Evolutionary conservation across 2,888 invertebrate species (phyloP).

Genomic region (Plagodis dolabraria): DNA sequence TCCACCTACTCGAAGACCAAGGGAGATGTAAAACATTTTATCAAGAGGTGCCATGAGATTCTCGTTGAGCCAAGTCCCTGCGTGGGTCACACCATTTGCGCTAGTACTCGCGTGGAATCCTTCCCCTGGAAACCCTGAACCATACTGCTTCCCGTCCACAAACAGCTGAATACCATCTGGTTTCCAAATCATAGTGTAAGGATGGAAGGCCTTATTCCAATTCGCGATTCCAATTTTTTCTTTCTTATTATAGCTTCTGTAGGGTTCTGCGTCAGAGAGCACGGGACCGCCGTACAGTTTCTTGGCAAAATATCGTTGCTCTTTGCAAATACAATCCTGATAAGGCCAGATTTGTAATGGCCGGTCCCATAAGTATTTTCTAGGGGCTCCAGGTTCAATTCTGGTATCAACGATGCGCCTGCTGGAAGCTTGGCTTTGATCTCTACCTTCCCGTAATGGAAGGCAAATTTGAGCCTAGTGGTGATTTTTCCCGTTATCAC

Average conservation of each 20-base stretch:
- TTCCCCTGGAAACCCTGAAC: conserved; percentile 69
- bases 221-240: conserved; percentile 69
- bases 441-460: conserved; percentile 89
- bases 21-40: conserved; percentile 87
- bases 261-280: conserved; percentile 71
- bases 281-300: conserved; percentile 70
- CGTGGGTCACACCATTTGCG: conserved; percentile 65
- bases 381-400: conserved; percentile 88
- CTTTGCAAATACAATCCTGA: conserved; percentile 88
- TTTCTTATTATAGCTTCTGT: conserved; percentile 64
- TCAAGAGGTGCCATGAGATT: conserved; percentile 74
- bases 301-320: conserved; percentile 85
- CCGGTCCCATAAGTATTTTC: conserved; percentile 86
- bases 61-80: conserved; percentile 66
- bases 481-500: conserved; percentile 87
- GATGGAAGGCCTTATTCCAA: conserved; percentile 87
- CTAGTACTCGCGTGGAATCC: conserved; percentile 70
- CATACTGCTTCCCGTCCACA: conserved; percentile 81
- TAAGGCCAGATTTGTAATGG: conserved; percentile 88
- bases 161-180: conserved; percentile 77
- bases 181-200: conserved; percentile 88
- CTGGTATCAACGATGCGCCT: conserved; percentile 92
- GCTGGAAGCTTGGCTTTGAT: conserved; percentile 89
- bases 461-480: conserved; percentile 87
- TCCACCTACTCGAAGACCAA: conserved; percentile 93